A percentile compares a stretch with the other conserved stretches of the same genome.
These are phyloP conservation scores for Labeo rohita DNA, from an alignment of 2,113 vertebrate species.

Conservation along the genomic window DNA sequence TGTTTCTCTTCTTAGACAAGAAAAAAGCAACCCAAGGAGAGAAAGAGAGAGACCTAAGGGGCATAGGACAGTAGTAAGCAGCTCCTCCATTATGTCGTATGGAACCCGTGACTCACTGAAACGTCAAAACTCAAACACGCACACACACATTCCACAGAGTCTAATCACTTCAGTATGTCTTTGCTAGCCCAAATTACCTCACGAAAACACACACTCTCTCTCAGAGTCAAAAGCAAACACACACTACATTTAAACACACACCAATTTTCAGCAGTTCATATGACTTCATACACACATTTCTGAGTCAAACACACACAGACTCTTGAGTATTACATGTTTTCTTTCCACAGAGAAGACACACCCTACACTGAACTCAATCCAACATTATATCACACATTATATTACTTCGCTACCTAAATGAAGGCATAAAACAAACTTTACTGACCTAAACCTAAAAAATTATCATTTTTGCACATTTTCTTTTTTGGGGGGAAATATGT, in stretches of 20 bases:
- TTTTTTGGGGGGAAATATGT: not conserved
- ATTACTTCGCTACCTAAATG: not conserved
- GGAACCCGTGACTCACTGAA: not conserved
- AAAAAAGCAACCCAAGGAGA: not conserved
- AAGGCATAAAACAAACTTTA: not conserved
- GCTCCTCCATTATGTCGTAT: not conserved
- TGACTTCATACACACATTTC: not conserved
- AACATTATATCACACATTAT: not conserved
- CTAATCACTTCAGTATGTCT: constrained; percentile 26
- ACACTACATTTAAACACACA: not conserved
- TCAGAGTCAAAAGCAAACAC: not conserved
- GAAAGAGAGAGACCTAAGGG: not conserved
- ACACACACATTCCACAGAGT: constrained; percentile 16
- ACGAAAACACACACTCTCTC: not conserved
- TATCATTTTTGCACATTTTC: not conserved
- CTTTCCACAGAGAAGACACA: constrained; percentile 24
- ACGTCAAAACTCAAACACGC: not conserved
- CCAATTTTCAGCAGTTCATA: not conserved
- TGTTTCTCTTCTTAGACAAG: constrained; percentile 7
- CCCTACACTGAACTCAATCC: not conserved
- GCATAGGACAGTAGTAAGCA: constrained; percentile 13
- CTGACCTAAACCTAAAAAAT: not conserved
- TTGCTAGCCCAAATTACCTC: constrained; percentile 10
- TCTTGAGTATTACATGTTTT: not conserved
- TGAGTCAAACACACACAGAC: not conserved